phyloP scores from a whole-genome alignment of 2,888 invertebrate genomes.

The Spicauda simplicius region DNA sequence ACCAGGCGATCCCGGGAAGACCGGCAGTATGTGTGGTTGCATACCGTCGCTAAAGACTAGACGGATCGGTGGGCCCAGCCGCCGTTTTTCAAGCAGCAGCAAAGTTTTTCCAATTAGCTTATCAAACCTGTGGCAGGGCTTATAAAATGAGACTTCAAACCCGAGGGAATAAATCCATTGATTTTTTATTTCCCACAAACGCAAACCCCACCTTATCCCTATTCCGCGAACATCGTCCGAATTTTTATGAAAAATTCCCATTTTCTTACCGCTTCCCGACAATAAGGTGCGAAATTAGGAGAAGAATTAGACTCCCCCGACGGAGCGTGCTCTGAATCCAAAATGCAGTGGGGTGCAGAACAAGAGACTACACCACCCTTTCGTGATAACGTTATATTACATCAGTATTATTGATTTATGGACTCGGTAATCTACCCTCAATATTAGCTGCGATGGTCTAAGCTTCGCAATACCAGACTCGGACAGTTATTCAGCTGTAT shows the following conservation, averaged over 20 bases:
- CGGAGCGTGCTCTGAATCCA: conserved; percentile 70
- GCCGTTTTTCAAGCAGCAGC: too few species aligned
- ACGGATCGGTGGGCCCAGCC: too few species aligned
- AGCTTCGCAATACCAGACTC: conserved; percentile 28
- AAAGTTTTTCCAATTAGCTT: neutral
- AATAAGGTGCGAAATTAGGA: conserved; percentile 83
- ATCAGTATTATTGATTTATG: conserved; percentile 33
- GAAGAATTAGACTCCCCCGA: conserved; percentile 79
- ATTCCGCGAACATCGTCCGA: conserved; percentile 56
- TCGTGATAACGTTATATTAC: conserved; percentile 36
- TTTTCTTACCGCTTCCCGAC: conserved; percentile 71
- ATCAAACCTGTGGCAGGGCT: neutral
- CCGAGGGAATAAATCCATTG: conserved; percentile 20
- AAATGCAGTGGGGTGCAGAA: conserved; percentile 56
- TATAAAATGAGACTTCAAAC: neutral
- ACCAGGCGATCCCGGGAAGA: too few species aligned
- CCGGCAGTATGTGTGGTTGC: too few species aligned
- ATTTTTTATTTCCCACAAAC: conserved; percentile 40
- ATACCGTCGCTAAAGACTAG: too few species aligned
- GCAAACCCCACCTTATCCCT: conserved; percentile 38
- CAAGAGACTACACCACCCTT: conserved; percentile 44
- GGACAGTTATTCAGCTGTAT: conserved; percentile 37
- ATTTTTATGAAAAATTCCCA: conserved; percentile 70
- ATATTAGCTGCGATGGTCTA: conserved; percentile 14
- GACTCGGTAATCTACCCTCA: conserved; percentile 24